These are phyloP conservation scores for Didymodactylos carnosus DNA, from an alignment of 2,888 invertebrate genomes.

Conservation along the genomic window DNA sequence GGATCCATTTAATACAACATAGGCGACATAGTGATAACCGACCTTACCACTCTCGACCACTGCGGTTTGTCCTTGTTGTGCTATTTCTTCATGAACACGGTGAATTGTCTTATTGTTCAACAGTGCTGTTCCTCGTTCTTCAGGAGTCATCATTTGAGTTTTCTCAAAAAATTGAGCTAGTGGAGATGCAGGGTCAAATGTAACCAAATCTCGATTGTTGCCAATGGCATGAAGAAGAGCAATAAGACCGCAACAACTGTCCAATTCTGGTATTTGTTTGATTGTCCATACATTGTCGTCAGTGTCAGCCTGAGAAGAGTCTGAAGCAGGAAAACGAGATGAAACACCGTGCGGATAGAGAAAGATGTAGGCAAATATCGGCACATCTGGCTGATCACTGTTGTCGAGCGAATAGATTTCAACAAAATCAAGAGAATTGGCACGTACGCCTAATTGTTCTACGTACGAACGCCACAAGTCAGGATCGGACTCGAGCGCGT, in stretches of 20 bases:
- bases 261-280: not conserved
- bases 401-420: not conserved
- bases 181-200: not conserved
- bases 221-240: not conserved
- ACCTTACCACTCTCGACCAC: not conserved
- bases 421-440: not conserved
- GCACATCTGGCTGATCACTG: not conserved
- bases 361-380: not conserved
- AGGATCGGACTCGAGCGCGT: not conserved
- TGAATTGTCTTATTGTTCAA: not conserved
- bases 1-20: not conserved
- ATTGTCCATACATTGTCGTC: not conserved
- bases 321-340: not conserved
- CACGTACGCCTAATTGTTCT: not conserved
- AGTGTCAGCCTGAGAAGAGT: not conserved
- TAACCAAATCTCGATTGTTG: not conserved
- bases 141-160: not conserved
- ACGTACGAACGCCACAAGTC: not conserved
- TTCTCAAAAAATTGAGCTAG: not conserved
- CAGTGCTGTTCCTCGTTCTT: not conserved
- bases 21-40: not conserved
- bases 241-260: not conserved
- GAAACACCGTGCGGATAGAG: not conserved
- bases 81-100: not conserved
- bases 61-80: not conserved